Evolutionary conservation across 2,888 invertebrate species (phyloP), one percentile per base, ranked within the genome.

Genomic region (Papilio demoleus): DNA sequence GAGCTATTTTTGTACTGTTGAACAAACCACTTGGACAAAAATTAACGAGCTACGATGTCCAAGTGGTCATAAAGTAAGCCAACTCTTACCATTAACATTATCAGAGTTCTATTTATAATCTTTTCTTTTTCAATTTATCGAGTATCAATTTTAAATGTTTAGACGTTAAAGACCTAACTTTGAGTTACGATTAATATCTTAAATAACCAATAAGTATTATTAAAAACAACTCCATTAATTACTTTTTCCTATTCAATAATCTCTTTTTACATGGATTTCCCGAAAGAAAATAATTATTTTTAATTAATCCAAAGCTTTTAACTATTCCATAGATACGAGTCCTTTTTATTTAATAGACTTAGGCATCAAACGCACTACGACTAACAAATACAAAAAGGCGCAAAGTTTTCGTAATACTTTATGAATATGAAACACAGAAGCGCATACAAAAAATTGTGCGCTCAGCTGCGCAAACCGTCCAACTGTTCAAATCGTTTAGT

Each of bases 401-500:
- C 47, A 50, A 60, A 50, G 40, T 58, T 62, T 63, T 68, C 58
- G 64, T 68, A 68, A 68, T 65, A 63, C 67, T 68, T 68, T 59
- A 66, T 70, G 62, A 66, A 70, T 67, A 70, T 66, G 58, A 56
- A 71, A 56, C 71, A 65, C 40, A 67, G 62, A 45, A 62, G 56
- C 69, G 53, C 56, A 42, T 45, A 81, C 86, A 88, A 84, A 85
- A 82, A 82, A 75, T 75, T 70, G 76, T 77, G 79, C 85, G 82
- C 83, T 79, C 76, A 81, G 83, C 76, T 90, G 86, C 82, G 77
- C 84, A 77, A 86, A 83, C 84, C 90, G 90, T 76, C 90, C 86
- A 87, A 87, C 89, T 88, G 90, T 87, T 85, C 88, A 90, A 92
- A 92, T 91, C 91, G 92, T 90, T 92, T 91, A 91, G 91, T 92